These are phyloP conservation scores for Silurus lanzhouensis DNA, from an alignment of 2,797 vertebrate species.

Conservation along the genomic window DNA sequence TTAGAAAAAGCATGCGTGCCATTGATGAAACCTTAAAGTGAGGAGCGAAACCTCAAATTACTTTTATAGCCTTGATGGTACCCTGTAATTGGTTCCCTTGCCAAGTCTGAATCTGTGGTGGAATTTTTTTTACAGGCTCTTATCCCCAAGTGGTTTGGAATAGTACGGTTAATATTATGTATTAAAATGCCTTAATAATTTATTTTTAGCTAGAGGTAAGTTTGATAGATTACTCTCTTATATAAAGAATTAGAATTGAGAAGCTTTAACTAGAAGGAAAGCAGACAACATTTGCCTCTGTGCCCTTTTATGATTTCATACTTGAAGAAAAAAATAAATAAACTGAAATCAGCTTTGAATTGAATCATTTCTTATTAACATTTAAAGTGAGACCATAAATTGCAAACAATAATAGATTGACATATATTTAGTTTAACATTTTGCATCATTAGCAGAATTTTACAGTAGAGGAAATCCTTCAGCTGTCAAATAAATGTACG, in stretches of 20 bases:
- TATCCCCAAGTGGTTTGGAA: slow-evolving; percentile 5
- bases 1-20: not conserved
- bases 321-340: not conserved
- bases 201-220: not conserved
- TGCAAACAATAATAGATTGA: not conserved
- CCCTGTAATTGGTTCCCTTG: not conserved
- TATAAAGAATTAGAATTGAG: not conserved
- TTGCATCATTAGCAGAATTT: not conserved
- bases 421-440: not conserved
- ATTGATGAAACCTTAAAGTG: not conserved
- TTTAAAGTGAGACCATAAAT: not conserved
- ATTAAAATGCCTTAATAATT: slow-evolving; percentile 10
- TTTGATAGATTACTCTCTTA: not conserved
- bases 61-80: not conserved
- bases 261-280: not conserved
- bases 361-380: not conserved
- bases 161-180: slow-evolving; percentile 2
- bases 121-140: not conserved
- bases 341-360: not conserved
- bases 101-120: not conserved
- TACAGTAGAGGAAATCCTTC: not conserved
- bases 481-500: not conserved
- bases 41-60: not conserved
- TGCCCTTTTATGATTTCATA: not conserved
- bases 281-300: not conserved